A percentile compares a stretch with the other conserved stretches of the same genome.
phyloP scores from a whole-genome alignment of 2,797 vertebrate genomes.

The Danio tinwini region DNA sequence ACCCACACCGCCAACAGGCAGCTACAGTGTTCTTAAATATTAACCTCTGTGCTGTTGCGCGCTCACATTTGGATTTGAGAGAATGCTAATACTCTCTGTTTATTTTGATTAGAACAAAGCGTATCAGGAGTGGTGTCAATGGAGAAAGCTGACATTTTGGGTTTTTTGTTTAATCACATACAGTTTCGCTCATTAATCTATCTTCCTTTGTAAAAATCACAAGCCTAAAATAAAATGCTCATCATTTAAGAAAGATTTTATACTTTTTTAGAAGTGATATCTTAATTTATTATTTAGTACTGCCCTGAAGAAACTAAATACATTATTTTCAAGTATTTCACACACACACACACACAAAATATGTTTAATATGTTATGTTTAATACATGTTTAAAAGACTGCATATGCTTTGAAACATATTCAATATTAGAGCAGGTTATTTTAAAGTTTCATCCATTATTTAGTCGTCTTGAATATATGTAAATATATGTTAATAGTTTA shows the following conservation, averaged over 20 bases:
- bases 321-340: not conserved
- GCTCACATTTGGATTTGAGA: constrained; percentile 13
- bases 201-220: not conserved
- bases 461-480: not conserved
- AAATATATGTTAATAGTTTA: not conserved
- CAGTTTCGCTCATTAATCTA: not conserved
- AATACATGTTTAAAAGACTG: too few relatives aligned
- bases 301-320: not conserved
- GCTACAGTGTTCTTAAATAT: constrained; percentile 45
- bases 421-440: not conserved
- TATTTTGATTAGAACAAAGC: constrained; percentile 19
- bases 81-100: not conserved
- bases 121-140: not conserved
- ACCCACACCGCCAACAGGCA: constrained; percentile 51
- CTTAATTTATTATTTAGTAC: not conserved
- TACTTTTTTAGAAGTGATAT: not conserved
- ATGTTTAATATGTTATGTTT: too few relatives aligned
- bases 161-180: not conserved
- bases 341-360: not conserved
- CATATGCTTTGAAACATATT: not conserved
- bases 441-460: not conserved
- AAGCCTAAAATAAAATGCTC: not conserved
- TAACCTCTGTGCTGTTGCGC: constrained; percentile 42
- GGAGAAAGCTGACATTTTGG: not conserved
- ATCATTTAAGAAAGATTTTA: not conserved